Base-by-base conservation (phyloP, 2,888 invertebrate genomes). In the Boloria selene region DNA sequence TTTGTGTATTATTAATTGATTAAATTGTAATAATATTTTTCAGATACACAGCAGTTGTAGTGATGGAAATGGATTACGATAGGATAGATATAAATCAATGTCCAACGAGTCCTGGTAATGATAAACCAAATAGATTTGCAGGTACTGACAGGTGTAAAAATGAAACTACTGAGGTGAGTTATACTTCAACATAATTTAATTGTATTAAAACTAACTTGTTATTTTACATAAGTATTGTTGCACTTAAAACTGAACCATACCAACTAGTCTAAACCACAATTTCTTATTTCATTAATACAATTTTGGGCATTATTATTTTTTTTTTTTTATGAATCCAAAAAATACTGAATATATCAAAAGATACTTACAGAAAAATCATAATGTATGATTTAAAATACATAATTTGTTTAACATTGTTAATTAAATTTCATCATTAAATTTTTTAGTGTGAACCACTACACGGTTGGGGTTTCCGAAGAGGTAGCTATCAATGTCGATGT, bases 61-160 rank as follows among this genome's bases (percentile, higher is more conserved):
- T 98, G 0, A 93, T 98, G 86, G 98, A 99, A 93, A 96, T 98
- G 95, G 99, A 99, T 83, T 98, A 97, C 85, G 98, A 99, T 74
- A 93, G 98, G 79, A 96, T 99, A 84, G 99, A 99, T 81, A 98
- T 99, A 85, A 99, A 99, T 91, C 99, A 98, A 79, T 99, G 99
- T 93, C 98, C 98, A 0, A 91, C 92, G 70, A 97, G 98, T 65
- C 93, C 95, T 75, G 99, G 98, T 54, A 99, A 99, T 81, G 95
- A 94, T 73, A 95, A 95, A 44, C 97, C 97, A 0, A 99, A 99
- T 90, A 93, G 94, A 80, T 99, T 98, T 92, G 96, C 95, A 2
- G 96, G 96, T 71, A 98, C 98, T 0, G 96, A 98, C 0, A 93
- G 97, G 67, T 99, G 99, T 92, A 98, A 98, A 93, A 66, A 70